phyloP scores from a whole-genome alignment of 2,888 invertebrate genomes.

The Polyommatus icarus region DNA sequence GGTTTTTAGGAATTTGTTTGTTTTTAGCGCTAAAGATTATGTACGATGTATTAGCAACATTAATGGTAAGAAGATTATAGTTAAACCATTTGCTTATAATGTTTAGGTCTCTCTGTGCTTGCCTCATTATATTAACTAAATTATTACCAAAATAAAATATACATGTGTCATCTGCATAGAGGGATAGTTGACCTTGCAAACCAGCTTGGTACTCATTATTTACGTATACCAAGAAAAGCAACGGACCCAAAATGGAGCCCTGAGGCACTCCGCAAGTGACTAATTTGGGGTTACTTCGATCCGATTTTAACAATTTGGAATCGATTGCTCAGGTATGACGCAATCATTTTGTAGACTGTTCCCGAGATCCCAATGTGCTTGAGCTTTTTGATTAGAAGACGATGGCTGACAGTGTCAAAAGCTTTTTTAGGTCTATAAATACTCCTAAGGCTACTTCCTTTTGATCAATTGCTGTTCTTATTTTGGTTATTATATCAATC shows the following conservation, averaged over 20 bases:
- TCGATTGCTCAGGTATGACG: slow-evolving; percentile 14
- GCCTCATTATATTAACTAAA: neutral
- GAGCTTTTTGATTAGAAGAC: neutral
- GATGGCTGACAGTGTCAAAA: slow-evolving; percentile 27
- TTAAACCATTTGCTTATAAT: slow-evolving; percentile 8
- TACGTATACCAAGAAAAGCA: slow-evolving; percentile 26
- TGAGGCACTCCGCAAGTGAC: slow-evolving; percentile 29
- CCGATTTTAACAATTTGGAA: slow-evolving; percentile 22
- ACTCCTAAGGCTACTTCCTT: slow-evolving; percentile 26
- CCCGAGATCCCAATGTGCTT: neutral
- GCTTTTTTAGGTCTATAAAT: slow-evolving; percentile 28
- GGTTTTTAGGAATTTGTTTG: slow-evolving; percentile 17
- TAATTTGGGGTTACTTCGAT: neutral
- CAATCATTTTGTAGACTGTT: neutral
- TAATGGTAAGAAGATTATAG: slow-evolving; percentile 21
- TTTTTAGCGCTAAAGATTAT: slow-evolving; percentile 21
- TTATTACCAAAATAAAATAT: slow-evolving; percentile 28
- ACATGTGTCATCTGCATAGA: slow-evolving; percentile 31
- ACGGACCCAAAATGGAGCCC: slow-evolving; percentile 26
- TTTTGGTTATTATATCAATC: slow-evolving; percentile 6
- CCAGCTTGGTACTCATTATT: slow-evolving; percentile 22
- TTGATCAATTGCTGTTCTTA: slow-evolving; percentile 24
- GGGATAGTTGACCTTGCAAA: slow-evolving; percentile 23
- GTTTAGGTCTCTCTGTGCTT: slow-evolving; percentile 21
- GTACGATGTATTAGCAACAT: slow-evolving; percentile 19